Evolutionary conservation across 2,113 vertebrate species (phyloP).

Genomic region (Sprattus sprattus): DNA sequence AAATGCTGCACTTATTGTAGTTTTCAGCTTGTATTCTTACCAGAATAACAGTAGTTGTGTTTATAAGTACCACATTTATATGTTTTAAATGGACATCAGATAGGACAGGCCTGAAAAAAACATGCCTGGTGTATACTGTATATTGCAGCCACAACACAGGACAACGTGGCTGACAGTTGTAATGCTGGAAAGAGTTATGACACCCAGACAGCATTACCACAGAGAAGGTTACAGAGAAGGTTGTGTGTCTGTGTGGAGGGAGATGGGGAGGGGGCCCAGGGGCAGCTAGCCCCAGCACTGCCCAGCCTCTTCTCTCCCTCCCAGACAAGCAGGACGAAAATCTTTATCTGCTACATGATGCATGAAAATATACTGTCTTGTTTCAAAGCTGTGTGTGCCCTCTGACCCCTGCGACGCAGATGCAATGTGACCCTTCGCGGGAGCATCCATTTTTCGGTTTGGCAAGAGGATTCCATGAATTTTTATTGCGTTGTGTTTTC

Average conservation of each 20-base stretch:
- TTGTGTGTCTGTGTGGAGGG: neutral
- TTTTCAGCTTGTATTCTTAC: neutral
- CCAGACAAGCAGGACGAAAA: slow-evolving; percentile 61
- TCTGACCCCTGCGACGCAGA: slow-evolving; percentile 80
- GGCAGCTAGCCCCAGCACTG: neutral
- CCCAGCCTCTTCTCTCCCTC: slow-evolving; percentile 3
- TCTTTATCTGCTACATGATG: slow-evolving; percentile 98
- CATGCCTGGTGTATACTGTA: neutral
- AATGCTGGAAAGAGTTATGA: slow-evolving; percentile 43
- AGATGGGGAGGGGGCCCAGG: neutral
- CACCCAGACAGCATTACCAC: slow-evolving; percentile 48
- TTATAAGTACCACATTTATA: neutral
- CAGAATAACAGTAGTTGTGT: neutral
- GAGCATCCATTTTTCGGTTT: slow-evolving; percentile 89
- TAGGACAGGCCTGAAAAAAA: neutral
- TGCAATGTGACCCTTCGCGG: slow-evolving; percentile 92
- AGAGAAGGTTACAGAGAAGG: slow-evolving; percentile 14
- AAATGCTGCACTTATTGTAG: neutral
- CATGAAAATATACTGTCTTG: slow-evolving; percentile 93
- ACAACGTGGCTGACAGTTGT: neutral
- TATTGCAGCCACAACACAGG: neutral
- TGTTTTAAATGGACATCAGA: neutral
- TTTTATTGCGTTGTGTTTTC: slow-evolving; percentile 84
- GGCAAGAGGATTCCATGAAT: slow-evolving; percentile 94
- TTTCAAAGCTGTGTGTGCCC: slow-evolving; percentile 86